Conservation (phyloP, 2,888 invertebrate genomes). For the Platycheirus albimanus region DNA sequence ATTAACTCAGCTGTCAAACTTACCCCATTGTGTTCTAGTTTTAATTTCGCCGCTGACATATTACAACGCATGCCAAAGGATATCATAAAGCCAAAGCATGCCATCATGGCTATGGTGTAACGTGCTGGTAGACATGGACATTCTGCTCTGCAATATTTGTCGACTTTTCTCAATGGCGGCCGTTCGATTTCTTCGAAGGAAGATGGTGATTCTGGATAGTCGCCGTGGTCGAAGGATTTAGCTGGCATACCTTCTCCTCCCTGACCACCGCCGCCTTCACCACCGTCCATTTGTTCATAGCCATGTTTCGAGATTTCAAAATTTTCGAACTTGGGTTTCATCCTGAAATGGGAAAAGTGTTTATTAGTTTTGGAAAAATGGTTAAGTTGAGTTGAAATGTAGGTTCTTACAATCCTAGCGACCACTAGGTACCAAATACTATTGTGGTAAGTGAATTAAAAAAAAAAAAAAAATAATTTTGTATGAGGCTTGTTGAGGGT, state of each 20-base stretch:
- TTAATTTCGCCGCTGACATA: slow-evolving; percentile 98
- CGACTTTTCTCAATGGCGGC: slow-evolving; percentile 92
- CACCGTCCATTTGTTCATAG: slow-evolving; percentile 81
- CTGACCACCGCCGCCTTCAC: slow-evolving; percentile 76
- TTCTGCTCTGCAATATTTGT: slow-evolving; percentile 93
- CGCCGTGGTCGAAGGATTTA: slow-evolving; percentile 83
- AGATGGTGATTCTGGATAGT: slow-evolving; percentile 88
- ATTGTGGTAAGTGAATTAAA: too few species aligned
- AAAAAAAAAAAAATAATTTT: too few species aligned
- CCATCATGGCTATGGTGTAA: slow-evolving; percentile 93
- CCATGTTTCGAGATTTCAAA: slow-evolving; percentile 80
- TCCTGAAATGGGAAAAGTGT: slow-evolving; percentile 54
- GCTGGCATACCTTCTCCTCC: slow-evolving; percentile 84
- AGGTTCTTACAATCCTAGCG: too few species aligned
- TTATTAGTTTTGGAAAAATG: too few species aligned
- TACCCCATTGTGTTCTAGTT: slow-evolving; percentile 86
- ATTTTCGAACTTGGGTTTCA: slow-evolving; percentile 79
- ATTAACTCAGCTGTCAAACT: slow-evolving; percentile 78
- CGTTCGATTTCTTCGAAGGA: slow-evolving; percentile 92
- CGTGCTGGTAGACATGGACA: slow-evolving; percentile 92
- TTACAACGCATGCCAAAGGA: slow-evolving; percentile 99
- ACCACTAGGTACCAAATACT: too few species aligned
- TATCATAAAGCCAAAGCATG: slow-evolving; percentile 95
- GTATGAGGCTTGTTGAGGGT: too few species aligned
- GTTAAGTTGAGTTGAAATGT: too few species aligned